Base-by-base conservation (phyloP, 1,140 invertebrate genomes). In the Drosophila nebulosa region DNA sequence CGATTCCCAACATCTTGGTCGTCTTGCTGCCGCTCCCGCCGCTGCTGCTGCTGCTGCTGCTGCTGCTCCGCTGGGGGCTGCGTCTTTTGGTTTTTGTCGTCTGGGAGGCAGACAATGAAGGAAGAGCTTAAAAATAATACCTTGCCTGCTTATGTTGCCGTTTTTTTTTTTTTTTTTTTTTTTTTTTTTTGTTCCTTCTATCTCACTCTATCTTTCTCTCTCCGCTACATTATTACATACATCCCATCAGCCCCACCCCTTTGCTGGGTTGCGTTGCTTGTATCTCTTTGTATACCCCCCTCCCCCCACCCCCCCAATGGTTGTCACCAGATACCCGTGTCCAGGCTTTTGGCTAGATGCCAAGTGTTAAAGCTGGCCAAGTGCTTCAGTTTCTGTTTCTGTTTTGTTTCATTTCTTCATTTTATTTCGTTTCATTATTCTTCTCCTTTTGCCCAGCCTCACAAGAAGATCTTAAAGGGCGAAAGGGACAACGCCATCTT, bases 121-220 rank as follows among this genome's bases (percentile, higher is more conserved):
- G 81, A 85, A 86, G 81, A 86, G 81, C 83, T 86, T 86, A 88
- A 81, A 88, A 88, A 86, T 86, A 86, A 88, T 88, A 86, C 81
- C 78, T 78, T 88, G 81, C 67, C 74, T 86, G 78, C 81, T 86
- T 86, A 88, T 88, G 78, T 88, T 81, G 74, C 76, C 81, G 74
- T 69, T 85, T 74, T 71, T 51, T 32, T 42, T 30, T 39, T 60
- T 26, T 1, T 18, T 5, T n/a, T 5, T 27, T 1, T 3, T 27
- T 5, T n/a, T n/a, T n/a, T n/a, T n/a, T n/a, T n/a, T n/a, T n/a
- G n/a, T n/a, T 12, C 39, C 36, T 3, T n/a, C 12, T 21, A 10
- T 32, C 27, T 36, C 26, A 46, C 56, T 66, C 72, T 30, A n/a
- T 78, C 75, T 69, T 68, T 79, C 68, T 69, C 77, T 85, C 77